These are phyloP conservation scores for Sebastes taczanowskii DNA, from an alignment of 2,797 vertebrate species.

Conservation along the genomic window DNA sequence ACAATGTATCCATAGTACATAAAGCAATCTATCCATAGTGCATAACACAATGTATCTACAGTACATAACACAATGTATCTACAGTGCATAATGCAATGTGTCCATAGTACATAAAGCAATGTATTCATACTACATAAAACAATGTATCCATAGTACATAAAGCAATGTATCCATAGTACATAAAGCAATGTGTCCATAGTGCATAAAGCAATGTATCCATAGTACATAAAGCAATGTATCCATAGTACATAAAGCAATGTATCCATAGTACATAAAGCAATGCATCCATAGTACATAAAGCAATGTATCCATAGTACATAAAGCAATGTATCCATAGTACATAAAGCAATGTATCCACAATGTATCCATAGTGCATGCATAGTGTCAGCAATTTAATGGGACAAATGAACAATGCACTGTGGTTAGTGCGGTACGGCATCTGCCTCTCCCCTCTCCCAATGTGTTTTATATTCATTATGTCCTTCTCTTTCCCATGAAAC, in stretches of 20 bases:
- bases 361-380: slow-evolving; percentile 43
- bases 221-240: accelerated
- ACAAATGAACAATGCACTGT: slow-evolving; percentile 72
- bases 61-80: accelerated
- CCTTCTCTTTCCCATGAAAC: slow-evolving; percentile 78
- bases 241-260: too few relatives aligned
- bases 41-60: too few relatives aligned
- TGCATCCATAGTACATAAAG: accelerated
- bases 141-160: accelerated
- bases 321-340: too few relatives aligned
- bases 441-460: slow-evolving; percentile 67
- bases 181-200: accelerated
- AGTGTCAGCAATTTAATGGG: slow-evolving; percentile 69
- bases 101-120: accelerated
- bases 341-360: too few relatives aligned
- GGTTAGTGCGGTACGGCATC: slow-evolving; percentile 61
- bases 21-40: too few relatives aligned
- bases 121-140: accelerated
- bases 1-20: too few relatives aligned
- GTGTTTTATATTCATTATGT: slow-evolving; percentile 78
- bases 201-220: accelerated
- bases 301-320: too few relatives aligned
- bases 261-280: too few relatives aligned
- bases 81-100: accelerated
- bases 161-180: accelerated